Conservation (phyloP, 1,140 invertebrate species). For the Diplogasteroides magnus region DNA sequence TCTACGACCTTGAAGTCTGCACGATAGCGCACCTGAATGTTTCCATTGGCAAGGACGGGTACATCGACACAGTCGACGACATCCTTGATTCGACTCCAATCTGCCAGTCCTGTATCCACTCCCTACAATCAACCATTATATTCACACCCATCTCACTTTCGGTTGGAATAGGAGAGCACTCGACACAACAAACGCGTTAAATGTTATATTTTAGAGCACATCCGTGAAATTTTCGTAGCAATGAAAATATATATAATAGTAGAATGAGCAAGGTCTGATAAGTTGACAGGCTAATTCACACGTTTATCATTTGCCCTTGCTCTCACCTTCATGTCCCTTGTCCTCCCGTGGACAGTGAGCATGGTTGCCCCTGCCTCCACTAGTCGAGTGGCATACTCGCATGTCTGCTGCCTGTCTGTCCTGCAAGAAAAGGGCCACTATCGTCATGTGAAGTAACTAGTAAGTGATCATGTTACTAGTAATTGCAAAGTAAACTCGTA, state of each 20-base stretch:
- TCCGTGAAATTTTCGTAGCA: too few relatives aligned
- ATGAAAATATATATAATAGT: too few relatives aligned
- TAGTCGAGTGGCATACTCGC: constrained; percentile 86
- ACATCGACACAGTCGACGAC: constrained; percentile 80
- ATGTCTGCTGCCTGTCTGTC: constrained; percentile 76
- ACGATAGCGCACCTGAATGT: constrained; percentile 86
- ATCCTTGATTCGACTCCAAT: constrained; percentile 85
- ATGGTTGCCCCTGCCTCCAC: constrained; percentile 81
- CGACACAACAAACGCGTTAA: too few relatives aligned
- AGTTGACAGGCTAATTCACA: too few relatives aligned
- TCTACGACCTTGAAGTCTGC: constrained; percentile 12
- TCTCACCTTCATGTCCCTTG: constrained; percentile 76
- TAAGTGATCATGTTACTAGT: not conserved
- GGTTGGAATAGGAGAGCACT: too few relatives aligned
- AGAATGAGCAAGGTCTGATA: too few relatives aligned
- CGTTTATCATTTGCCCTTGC: too few relatives aligned
- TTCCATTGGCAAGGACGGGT: constrained; percentile 94
- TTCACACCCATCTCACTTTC: too few relatives aligned
- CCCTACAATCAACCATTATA: too few relatives aligned
- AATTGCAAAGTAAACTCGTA: not conserved
- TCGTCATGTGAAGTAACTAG: not conserved
- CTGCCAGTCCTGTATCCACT: constrained; percentile 82
- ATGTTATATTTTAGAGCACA: too few relatives aligned
- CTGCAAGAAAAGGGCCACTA: too few relatives aligned
- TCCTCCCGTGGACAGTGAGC: constrained; percentile 90